A percentile compares a stretch with the other conserved stretches of the same genome.
These are phyloP conservation scores for Punctoribates punctum DNA, from an alignment of 2,888 invertebrate genomes.

Conservation along the genomic window DNA sequence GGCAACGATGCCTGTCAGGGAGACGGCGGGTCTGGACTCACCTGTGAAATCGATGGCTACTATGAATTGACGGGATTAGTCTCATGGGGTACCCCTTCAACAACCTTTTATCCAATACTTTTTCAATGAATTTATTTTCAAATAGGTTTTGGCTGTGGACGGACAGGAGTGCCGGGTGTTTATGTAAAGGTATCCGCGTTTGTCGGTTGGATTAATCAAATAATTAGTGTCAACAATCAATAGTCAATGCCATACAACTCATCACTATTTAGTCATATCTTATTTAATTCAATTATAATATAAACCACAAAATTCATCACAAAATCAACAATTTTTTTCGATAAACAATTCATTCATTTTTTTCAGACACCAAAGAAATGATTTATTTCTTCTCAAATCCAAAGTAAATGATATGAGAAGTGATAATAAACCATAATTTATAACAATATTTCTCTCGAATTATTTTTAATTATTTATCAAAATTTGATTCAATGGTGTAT, in stretches of 20 bases:
- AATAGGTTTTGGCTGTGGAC: slow-evolving; percentile 71
- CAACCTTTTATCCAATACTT: neutral
- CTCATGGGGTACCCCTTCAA: slow-evolving; percentile 68
- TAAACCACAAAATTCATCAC: neutral
- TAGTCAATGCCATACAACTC: slow-evolving; percentile 14
- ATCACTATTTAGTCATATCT: neutral
- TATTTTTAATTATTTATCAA: too few species aligned
- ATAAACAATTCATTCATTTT: too few species aligned
- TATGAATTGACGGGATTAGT: slow-evolving; percentile 89
- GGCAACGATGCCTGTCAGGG: slow-evolving; percentile 94
- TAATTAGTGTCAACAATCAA: slow-evolving; percentile 76
- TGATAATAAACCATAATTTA: too few species aligned
- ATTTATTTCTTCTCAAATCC: too few species aligned
- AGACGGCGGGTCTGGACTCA: slow-evolving; percentile 88
- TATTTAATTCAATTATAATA: slow-evolving; percentile 1
- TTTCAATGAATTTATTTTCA: neutral
- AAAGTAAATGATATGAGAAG: too few species aligned
- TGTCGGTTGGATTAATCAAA: slow-evolving; percentile 96
- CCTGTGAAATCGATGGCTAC: slow-evolving; percentile 87
- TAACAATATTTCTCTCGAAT: too few species aligned
- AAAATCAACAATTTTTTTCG: too few species aligned
- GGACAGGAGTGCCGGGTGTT: slow-evolving; percentile 89
- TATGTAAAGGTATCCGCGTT: slow-evolving; percentile 93
- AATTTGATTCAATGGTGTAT: too few species aligned
- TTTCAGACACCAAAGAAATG: too few species aligned